Evolutionary conservation across 92 coral and sea anemone genomes (phyloP), one percentile per base, ranked within the genome.

Genomic region (Palythoa grandis): DNA sequence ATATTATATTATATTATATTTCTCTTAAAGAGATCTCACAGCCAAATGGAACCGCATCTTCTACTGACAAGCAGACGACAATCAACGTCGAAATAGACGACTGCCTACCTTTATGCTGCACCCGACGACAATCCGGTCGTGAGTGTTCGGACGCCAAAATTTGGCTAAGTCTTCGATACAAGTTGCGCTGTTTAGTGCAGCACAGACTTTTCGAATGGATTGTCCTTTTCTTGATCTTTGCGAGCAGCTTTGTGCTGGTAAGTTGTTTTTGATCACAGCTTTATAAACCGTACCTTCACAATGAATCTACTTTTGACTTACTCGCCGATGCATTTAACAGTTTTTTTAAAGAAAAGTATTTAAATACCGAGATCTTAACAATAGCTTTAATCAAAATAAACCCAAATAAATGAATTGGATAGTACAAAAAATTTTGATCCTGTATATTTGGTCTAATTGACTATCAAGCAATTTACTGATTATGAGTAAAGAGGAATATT

Each of bases 161-260:
- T 19, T 96, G 98, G 98, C 90, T 93, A n/a, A 88, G 90, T 71
- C 88, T 94, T 52, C 97, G 98, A 5, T 92, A 92, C 24, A 93
- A 93, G 78, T 92, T 96, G 79, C 94, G 94, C 54, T 91, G 96
- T 65, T 74, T 94, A 39, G 98, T 96, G 74, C 92, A 94, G 54
- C 98, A 96, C 86, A 92, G 86, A 72, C 91, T 90, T 73, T 94
- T 89, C 60, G 98, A 96, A 78, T 92, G 98, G 93, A 89, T 94
- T 76, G 95, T 96, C 43, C 92, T 96, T 67, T 89, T 91, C 87
- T 82, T 92, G 76, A 94, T 96, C 22, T 86, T 92, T 80, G 82
- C 95, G 79, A 95, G 98, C 89, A 95, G 98, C 75, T 92, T 92
- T 77, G 90, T 87, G 25, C 78, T 95, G 95, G 98, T 95, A 80